phyloP scores from a whole-genome alignment of 2,113 vertebrate genomes.

The Halcyon malimbica region DNA sequence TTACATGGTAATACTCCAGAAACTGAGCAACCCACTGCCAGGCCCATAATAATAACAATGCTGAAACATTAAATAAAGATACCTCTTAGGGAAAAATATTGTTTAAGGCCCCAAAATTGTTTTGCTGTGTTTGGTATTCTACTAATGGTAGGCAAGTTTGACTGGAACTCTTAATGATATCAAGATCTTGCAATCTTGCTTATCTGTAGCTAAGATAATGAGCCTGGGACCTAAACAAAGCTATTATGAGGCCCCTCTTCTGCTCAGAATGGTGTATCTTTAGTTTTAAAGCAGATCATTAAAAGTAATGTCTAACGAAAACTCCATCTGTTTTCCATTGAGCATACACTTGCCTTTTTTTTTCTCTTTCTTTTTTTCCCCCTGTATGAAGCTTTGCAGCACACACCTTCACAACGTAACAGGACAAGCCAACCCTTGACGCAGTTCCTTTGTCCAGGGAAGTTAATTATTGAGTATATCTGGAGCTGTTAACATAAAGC shows the following conservation, averaged over 20 bases:
- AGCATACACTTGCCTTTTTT: neutral
- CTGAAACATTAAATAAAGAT: constrained; percentile 40
- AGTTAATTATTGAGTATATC: neutral
- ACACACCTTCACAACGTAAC: neutral
- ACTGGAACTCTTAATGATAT: neutral
- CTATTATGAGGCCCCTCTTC: constrained; percentile 33
- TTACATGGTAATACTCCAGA: constrained; percentile 14
- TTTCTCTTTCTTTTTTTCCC: neutral
- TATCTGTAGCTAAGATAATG: constrained; percentile 18
- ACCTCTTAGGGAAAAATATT: constrained; percentile 4
- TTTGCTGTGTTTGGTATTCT: constrained; percentile 33
- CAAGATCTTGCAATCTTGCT: neutral
- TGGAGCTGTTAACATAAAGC: neutral
- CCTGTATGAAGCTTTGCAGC: constrained; percentile 19
- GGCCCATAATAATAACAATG: neutral
- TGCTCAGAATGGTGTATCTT: constrained; percentile 13
- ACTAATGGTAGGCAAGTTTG: neutral
- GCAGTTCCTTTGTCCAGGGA: neutral
- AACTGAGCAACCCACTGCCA: constrained; percentile 2
- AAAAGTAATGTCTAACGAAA: constrained; percentile 47
- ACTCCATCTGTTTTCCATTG: constrained; percentile 53
- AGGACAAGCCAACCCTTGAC: neutral
- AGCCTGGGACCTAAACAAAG: neutral
- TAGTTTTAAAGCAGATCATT: constrained; percentile 51
- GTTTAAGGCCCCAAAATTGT: neutral